A percentile compares a stretch with the other conserved stretches of the same genome.
Evolutionary conservation across 2,797 vertebrate species (phyloP).

Genomic region (Aselliscus stoliczkanus): DNA sequence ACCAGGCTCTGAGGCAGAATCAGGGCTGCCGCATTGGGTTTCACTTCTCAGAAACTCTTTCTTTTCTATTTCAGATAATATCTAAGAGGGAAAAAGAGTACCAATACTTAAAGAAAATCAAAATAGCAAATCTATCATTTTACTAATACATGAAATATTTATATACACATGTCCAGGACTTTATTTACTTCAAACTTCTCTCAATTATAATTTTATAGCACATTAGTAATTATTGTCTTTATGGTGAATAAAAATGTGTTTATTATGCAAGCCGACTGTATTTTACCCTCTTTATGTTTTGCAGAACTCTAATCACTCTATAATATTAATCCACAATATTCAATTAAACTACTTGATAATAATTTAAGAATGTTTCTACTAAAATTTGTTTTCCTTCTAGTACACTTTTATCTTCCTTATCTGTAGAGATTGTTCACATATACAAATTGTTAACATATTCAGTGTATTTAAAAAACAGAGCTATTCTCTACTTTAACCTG

Average conservation of each 20-base stretch:
- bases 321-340: neutral
- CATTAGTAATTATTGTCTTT: neutral
- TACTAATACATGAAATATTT: neutral
- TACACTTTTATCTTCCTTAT: neutral
- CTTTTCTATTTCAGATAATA: constrained; percentile 80
- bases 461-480: neutral
- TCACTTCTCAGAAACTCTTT: constrained; percentile 70
- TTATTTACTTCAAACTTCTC: neutral
- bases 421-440: neutral
- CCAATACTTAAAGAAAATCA: neutral
- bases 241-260: neutral
- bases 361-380: neutral
- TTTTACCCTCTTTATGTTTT: neutral
- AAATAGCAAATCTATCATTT: neutral
- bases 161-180: neutral
- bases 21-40: neutral
- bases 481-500: neutral
- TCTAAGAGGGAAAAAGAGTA: constrained; percentile 75
- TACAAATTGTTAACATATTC: neutral
- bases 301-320: neutral
- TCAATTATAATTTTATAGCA: neutral
- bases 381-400: neutral
- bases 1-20: neutral
- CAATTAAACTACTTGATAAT: neutral
- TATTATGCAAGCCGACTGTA: neutral